phyloP scores from a whole-genome alignment of 2,113 vertebrate species.

The Paramisgurnus dabryanus region DNA sequence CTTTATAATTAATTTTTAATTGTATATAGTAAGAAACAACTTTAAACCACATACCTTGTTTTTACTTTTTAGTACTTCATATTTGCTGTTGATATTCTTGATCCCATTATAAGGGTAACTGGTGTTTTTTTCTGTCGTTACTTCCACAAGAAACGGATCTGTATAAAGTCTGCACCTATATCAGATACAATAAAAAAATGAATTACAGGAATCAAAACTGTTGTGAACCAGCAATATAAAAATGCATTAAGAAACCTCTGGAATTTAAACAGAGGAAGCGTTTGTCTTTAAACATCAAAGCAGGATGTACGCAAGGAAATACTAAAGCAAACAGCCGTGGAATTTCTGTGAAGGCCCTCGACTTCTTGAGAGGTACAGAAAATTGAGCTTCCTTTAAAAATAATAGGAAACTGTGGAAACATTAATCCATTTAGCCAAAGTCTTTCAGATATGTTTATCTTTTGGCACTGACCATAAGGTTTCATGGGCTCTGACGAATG shows the following conservation, averaged over 20 bases:
- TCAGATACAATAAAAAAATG: slow-evolving; percentile 12
- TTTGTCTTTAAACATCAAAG: neutral
- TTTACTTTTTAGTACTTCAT: slow-evolving; percentile 62
- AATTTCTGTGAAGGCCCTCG: slow-evolving; percentile 6
- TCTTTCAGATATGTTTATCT: slow-evolving; percentile 28
- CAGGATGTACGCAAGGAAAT: slow-evolving; percentile 34
- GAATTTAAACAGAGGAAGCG: neutral
- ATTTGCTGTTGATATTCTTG: slow-evolving; percentile 50
- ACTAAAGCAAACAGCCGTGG: neutral
- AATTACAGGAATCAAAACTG: neutral
- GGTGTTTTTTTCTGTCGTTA: neutral
- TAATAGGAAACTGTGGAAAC: neutral
- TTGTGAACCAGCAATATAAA: neutral
- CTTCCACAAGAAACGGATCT: slow-evolving; percentile 46
- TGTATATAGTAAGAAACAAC: neutral
- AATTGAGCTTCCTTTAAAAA: neutral
- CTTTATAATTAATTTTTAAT: too few relatives aligned
- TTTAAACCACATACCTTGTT: slow-evolving; percentile 69
- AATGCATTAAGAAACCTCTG: neutral
- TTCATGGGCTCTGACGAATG: neutral
- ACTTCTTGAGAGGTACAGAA: slow-evolving; percentile 10
- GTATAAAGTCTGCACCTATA: slow-evolving; percentile 59
- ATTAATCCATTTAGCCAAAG: slow-evolving; percentile 14
- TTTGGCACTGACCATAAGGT: neutral
- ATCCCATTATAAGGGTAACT: slow-evolving; percentile 65